Base-by-base conservation (phyloP, 2,797 vertebrate genomes). In the Hippocampus kuda region DNA sequence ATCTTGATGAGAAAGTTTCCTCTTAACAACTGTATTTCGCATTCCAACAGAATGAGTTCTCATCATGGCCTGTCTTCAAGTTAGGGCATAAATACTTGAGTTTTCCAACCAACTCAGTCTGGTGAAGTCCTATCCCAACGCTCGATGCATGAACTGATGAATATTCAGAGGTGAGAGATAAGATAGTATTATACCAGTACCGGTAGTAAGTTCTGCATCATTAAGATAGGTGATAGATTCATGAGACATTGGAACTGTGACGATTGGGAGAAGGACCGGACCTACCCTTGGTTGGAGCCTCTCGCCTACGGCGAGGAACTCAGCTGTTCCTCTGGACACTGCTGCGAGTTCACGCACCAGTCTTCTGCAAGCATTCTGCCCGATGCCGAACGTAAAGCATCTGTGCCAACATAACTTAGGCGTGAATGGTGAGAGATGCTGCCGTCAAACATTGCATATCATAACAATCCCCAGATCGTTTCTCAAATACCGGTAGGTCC, bases 211-310 rank as follows among this genome's bases (percentile, higher is more conserved):
- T 38, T 38, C 34, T 38, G 34, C 34, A 38, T 38, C 34, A 38
- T 38, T 38, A 38, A 8, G 34, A 38, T 38, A 7, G 34, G 7
- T 38, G 34, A 38, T 38, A 38, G 34, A 38, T 38, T 38, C 6
- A 38, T 38, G 34, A 8, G 34, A 38, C 34, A 38, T 38, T 38
- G 34, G 34, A 38, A 38, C 24, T 27, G 70, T 38, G 79, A 82
- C 82, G 64, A 78, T 72, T 54, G 65, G 34, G 72, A 54, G 42
- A 82, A 84, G 83, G 69, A 20, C 84, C 65, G 83, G 69, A 20
- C 84, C 65, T 88, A 98, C 97, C 93, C 98, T 96, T 34, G 95
- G 94, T 75, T 98, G 97, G 75, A 95, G 88, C 79, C 95, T 85
- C 83, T 98, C 94, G 0, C 94, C 94, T 2, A 96, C 94, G 0